Evolutionary conservation across 30 jellyfish, hydroid and myxozoan species (phyloP).

Genomic region (Cassiopea andromeda): DNA sequence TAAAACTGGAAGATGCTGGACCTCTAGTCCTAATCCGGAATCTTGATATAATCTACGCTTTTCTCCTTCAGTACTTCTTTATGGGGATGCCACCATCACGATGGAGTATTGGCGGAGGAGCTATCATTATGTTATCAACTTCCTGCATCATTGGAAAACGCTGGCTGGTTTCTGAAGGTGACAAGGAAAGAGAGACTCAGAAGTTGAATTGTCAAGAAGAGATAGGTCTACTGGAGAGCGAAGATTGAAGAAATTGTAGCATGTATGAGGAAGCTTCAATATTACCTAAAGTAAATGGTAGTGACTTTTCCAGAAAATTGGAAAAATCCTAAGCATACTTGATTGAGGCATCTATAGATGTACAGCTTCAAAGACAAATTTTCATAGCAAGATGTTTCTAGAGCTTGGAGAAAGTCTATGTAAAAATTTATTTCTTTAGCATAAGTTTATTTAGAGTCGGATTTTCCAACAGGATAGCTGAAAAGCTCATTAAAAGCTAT

Average conservation of each 20-base stretch:
- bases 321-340: too few species aligned
- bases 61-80: conserved; percentile 56
- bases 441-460: too few species aligned
- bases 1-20: conserved; percentile 83
- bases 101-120: conserved; percentile 77
- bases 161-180: conserved; percentile 31
- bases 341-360: too few species aligned
- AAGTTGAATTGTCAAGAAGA: conserved; percentile 18
- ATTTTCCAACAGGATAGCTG: too few species aligned
- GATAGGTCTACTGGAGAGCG: neutral
- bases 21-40: conserved; percentile 75
- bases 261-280: too few species aligned
- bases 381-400: too few species aligned
- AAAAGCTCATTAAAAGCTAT: too few species aligned
- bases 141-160: conserved; percentile 49
- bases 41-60: conserved; percentile 86
- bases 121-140: conserved; percentile 52
- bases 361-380: too few species aligned
- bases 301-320: too few species aligned
- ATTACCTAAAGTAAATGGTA: too few species aligned
- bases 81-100: conserved; percentile 55
- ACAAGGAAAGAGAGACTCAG: neutral
- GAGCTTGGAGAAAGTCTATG: too few species aligned
- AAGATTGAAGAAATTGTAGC: neutral
- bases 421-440: too few species aligned